Evolutionary conservation across 2,888 invertebrate species (phyloP), one percentile per base, ranked within the genome.

Genomic region (Digitonthophagus gazella): DNA sequence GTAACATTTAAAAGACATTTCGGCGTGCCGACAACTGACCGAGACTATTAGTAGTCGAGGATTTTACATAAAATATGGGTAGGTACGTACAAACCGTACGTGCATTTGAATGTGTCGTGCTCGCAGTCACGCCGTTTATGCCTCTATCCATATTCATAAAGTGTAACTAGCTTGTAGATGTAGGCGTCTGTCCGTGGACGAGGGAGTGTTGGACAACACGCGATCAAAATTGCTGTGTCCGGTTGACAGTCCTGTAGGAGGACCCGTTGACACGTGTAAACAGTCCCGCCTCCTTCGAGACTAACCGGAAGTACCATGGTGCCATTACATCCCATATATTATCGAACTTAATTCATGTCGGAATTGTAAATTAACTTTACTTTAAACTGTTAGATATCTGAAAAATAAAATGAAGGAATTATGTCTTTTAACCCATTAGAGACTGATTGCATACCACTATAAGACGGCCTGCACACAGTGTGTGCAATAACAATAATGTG

Each of bases 251-350:
- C 70, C 69, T 68, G 69, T 73, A 71, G 66, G 72, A 72, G 72
- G 74, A 70, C 71, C 71, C 68, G 69, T 71, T 66, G 68, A 75
- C 75, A 75, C 75, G 67, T 75, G 75, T 75, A 73, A 74, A 75
- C 73, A 74, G 73, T 66, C 67, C 74, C 74, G 72, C 75, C 75
- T 72, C 72, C 72, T 65, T 16, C 61, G 61, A 8, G 18, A n/a
- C 19, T 18, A 69, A 72, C 69, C 74, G 74, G 74, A 74, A 74
- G 71, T 74, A 70, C 19, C 68, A 73, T 68, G 68, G 72, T 72
- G 73, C 74, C 73, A 74, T 74, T 73, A 73, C 28, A 44, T 44
- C 6, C 6, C 28, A 44, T 44, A 44, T 44, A 44, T 44, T 44
- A 44, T 44, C 28, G 28, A 44, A 44, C 28, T 6, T 8, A 8